Conservation (phyloP, 2,113 vertebrate genomes). For the Columba livia region DNA sequence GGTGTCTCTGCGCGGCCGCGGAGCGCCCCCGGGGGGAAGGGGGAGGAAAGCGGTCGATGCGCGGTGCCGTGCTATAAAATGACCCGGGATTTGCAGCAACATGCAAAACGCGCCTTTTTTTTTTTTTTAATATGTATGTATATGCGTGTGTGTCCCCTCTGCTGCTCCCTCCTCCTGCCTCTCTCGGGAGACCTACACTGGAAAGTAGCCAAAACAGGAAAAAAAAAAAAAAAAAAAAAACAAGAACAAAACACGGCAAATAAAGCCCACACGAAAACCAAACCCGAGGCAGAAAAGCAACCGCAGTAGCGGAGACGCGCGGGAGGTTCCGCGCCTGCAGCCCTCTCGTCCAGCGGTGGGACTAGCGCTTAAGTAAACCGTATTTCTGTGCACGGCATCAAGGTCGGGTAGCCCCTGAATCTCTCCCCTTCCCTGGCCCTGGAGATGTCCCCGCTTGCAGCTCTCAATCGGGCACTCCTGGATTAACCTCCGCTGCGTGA, state of each 20-base stretch:
- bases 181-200: not conserved
- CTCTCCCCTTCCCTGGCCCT: rapidly evolving
- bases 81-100: not conserved
- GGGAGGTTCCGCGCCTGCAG: not conserved
- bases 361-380: not conserved
- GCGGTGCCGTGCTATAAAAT: not conserved
- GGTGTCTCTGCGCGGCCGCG: slow-evolving; percentile 17
- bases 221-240: not conserved
- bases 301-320: not conserved
- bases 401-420: not conserved
- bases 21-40: not conserved
- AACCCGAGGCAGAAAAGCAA: not conserved
- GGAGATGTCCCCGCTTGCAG: not conserved
- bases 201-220: not conserved
- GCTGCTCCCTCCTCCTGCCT: not conserved
- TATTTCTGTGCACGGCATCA: not conserved
- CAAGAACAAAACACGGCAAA: too few relatives aligned
- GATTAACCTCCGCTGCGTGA: not conserved
- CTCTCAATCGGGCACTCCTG: not conserved
- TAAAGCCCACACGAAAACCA: not conserved
- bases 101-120: not conserved
- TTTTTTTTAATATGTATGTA: too few relatives aligned
- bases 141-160: too few relatives aligned
- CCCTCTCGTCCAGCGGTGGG: not conserved
- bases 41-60: not conserved